These are phyloP conservation scores for Noctilio leporinus DNA, from an alignment of 2,113 vertebrate species.

Conservation along the genomic window DNA sequence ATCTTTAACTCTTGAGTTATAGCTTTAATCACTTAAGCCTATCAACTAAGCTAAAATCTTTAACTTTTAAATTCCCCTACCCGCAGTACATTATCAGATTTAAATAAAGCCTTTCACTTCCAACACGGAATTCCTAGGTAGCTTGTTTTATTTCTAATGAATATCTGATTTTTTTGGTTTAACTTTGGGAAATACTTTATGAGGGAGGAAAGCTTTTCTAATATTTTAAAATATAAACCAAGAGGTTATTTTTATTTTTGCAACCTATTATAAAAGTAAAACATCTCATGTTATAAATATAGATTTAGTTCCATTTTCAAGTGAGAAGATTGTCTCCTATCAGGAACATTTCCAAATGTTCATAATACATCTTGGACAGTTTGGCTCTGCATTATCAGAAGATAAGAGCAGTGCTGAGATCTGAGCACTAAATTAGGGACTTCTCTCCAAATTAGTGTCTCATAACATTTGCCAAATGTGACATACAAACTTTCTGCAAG, in stretches of 20 bases:
- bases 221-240: background rate
- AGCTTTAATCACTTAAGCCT: too few relatives aligned
- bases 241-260: background rate
- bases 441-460: constrained; percentile 13
- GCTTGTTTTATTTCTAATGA: background rate
- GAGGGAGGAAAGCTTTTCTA: background rate
- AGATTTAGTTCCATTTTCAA: background rate
- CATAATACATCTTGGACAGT: background rate
- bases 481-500: background rate
- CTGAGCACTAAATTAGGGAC: constrained; percentile 11
- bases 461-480: constrained; percentile 30
- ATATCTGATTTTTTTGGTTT: background rate
- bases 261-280: background rate
- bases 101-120: background rate
- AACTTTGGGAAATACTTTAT: background rate
- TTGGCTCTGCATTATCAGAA: background rate
- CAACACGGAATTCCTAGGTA: background rate
- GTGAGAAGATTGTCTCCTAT: background rate
- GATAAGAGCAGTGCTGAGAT: background rate
- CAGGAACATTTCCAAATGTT: background rate
- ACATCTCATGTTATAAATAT: background rate
- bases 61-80: too few relatives aligned
- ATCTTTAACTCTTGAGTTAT: too few relatives aligned
- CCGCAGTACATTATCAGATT: background rate
- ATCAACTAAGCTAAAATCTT: too few relatives aligned